Percentiles rank a stretch among this genome's conserved stretches.
Conservation (phyloP, 2,113 vertebrate species). For the Cyanoderma ruficeps region DNA sequence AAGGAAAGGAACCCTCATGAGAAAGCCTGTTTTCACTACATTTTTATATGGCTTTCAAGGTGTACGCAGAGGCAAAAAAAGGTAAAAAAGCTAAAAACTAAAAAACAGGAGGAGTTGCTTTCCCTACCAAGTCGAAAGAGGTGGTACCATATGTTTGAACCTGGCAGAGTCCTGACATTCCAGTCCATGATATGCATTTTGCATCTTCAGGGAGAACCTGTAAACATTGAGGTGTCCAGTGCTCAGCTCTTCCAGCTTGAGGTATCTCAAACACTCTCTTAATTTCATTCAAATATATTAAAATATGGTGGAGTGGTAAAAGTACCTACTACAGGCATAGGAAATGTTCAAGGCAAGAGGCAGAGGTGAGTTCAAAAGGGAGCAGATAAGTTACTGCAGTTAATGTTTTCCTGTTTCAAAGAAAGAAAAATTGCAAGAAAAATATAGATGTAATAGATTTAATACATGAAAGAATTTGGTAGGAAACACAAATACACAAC, state of each 20-base stretch:
- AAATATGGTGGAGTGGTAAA: background rate
- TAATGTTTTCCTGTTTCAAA: background rate
- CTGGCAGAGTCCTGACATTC: background rate
- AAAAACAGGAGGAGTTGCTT: background rate
- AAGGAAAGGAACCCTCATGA: constrained; percentile 44
- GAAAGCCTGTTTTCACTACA: constrained; percentile 41
- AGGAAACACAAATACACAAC: background rate
- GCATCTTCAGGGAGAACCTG: background rate
- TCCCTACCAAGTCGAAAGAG: background rate
- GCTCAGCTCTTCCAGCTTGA: background rate
- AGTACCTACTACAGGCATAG: fast-evolving
- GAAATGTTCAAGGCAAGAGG: background rate
- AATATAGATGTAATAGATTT: background rate
- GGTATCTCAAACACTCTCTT: background rate
- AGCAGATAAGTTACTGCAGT: background rate
- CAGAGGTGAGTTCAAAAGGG: background rate
- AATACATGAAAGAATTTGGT: background rate
- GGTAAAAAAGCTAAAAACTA: background rate
- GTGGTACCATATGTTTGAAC: background rate
- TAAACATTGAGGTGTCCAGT: fast-evolving
- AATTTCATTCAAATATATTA: background rate
- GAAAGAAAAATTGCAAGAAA: background rate
- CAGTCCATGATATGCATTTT: background rate
- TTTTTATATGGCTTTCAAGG: background rate
- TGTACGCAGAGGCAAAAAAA: fast-evolving